Base-by-base conservation (phyloP, 2,888 invertebrate genomes). In the Sinotaia quadrata region DNA sequence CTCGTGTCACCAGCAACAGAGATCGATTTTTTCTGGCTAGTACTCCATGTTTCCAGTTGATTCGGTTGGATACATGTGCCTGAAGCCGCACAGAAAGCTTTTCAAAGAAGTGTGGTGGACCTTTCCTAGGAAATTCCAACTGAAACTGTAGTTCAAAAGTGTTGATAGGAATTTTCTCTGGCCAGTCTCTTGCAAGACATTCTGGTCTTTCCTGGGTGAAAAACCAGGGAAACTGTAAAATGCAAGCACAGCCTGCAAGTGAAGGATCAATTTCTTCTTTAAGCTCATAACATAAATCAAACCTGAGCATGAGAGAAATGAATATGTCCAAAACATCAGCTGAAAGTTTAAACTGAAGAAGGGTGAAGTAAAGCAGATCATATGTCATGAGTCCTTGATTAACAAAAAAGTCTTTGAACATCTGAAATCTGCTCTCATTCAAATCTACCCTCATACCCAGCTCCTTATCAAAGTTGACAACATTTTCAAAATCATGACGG, bases 211-310 rank as follows among this genome's bases (percentile, higher is more conserved):
- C 76, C 24, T 75, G 67, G 2, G 80, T 75, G 27, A 84, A 77
- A 58, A 84, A 83, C 84, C 84, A 84, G 37, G 84, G 84, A 67
- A 84, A 84, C 68, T 79, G 80, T n/a, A 84, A 72, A 37, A 82
- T 75, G 4, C 77, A 67, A 41, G 76, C 62, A 0, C 80, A 78
- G 1, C 77, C 80, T 18, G 80, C 61, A 4, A 78, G 74, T 12
- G 72, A 75, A 0, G 77, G 79, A 18, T 78, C 69, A 21, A 72
- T 72, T 0, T 73, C 66, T 1, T 75, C 69, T 21, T 75, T 76
- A 21, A 84, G 78, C 74, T 82, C 80, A 69, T 82, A 84, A 61
- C 84, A 84, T 18, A 84, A 76, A 62, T 82, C 82, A 79, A 84
- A 84, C 70, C 80, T 84, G 18, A 83, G 72, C 84, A 84, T 83